These are phyloP conservation scores for Dryoscopus gambensis DNA, from an alignment of 2,113 vertebrate genomes.

Conservation along the genomic window DNA sequence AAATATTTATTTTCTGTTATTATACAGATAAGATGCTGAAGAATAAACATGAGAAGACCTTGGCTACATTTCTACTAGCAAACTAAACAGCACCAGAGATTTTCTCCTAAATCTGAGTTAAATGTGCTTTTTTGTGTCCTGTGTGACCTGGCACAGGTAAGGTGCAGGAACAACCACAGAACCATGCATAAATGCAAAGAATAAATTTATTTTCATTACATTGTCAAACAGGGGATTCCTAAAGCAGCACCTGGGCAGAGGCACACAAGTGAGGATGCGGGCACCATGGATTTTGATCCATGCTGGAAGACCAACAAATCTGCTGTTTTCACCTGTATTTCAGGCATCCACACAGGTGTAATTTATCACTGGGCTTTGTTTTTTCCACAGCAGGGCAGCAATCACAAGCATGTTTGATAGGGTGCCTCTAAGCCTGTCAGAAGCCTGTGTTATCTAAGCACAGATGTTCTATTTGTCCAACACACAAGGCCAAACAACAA, in stretches of 20 bases:
- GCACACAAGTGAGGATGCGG: background rate
- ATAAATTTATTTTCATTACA: background rate
- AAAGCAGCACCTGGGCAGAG: background rate
- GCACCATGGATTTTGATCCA: background rate
- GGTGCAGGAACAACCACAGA: background rate
- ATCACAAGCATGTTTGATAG: background rate
- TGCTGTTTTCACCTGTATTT: background rate
- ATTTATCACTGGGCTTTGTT: background rate
- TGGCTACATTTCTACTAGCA: background rate
- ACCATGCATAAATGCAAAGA: background rate
- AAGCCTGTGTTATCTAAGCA: background rate
- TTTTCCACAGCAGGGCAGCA: background rate
- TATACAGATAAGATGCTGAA: background rate
- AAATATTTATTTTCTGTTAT: background rate
- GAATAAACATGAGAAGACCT: background rate
- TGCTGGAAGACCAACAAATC: background rate
- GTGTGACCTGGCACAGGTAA: rapidly evolving
- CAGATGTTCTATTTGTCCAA: background rate
- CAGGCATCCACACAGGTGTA: background rate
- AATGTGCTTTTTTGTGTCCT: background rate
- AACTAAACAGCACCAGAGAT: background rate
- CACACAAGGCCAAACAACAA: background rate
- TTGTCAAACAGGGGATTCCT: background rate
- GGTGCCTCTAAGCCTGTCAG: background rate
- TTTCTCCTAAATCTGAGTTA: background rate